A percentile compares a stretch with the other conserved stretches of the same genome.
These are phyloP conservation scores for Xiphias gladius DNA, from an alignment of 2,113 vertebrate species.

Conservation along the genomic window DNA sequence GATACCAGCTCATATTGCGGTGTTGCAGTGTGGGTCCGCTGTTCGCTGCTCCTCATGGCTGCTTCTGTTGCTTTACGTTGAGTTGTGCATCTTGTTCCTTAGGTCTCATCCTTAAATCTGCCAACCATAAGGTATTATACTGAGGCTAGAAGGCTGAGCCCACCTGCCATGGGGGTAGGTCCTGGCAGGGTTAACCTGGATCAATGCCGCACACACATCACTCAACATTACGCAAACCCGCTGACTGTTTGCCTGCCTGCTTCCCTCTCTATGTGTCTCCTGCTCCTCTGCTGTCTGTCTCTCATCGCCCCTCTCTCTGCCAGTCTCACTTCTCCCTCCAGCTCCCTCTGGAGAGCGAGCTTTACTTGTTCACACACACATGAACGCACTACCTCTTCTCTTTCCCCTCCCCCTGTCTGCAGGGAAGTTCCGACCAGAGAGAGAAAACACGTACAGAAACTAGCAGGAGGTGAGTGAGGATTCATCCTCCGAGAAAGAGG, in stretches of 20 bases:
- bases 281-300: slow-evolving; percentile 29
- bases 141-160: slow-evolving; percentile 67
- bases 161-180: slow-evolving; percentile 62
- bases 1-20: slow-evolving; percentile 68
- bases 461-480: slow-evolving; percentile 43
- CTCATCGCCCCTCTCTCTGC: slow-evolving; percentile 16
- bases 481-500: slow-evolving; percentile 43
- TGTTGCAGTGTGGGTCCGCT: slow-evolving; percentile 43
- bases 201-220: slow-evolving; percentile 67
- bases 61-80: slow-evolving; percentile 62
- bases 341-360: slow-evolving; percentile 55
- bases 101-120: slow-evolving; percentile 83
- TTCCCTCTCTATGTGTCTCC: slow-evolving; percentile 26
- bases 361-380: slow-evolving; percentile 55
- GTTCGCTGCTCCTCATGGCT: slow-evolving; percentile 72
- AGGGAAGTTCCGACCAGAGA: slow-evolving; percentile 53
- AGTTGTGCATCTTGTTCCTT: slow-evolving; percentile 65
- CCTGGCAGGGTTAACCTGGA: slow-evolving; percentile 69
- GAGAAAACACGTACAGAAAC: slow-evolving; percentile 44
- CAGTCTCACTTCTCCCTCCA: slow-evolving; percentile 46
- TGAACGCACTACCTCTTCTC: slow-evolving; percentile 25
- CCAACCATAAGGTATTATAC: slow-evolving; percentile 67
- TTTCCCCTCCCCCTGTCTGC: slow-evolving; percentile 40
- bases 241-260: slow-evolving; percentile 27
- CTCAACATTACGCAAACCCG: slow-evolving; percentile 62